Percentiles rank a stretch among this genome's conserved stretches.
These are phyloP conservation scores for Autographa pulchrina DNA, from an alignment of 2,888 invertebrate genomes.

Conservation along the genomic window DNA sequence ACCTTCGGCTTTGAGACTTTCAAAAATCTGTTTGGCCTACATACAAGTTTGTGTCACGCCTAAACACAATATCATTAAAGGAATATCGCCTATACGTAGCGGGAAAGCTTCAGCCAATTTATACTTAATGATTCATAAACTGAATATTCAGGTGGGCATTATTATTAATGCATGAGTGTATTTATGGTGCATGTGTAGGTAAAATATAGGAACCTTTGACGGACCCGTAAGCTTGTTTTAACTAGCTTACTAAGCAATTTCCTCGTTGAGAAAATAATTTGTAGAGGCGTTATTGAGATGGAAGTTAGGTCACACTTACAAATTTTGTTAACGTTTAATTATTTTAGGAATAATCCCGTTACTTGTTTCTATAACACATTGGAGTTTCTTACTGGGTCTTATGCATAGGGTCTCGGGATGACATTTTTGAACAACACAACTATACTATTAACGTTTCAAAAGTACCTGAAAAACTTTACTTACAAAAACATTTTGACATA, in stretches of 20 bases:
- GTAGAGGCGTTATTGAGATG: slow-evolving; percentile 37
- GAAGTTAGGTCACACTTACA: slow-evolving; percentile 11
- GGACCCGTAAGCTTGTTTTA: slow-evolving; percentile 61
- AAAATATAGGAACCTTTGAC: slow-evolving; percentile 44
- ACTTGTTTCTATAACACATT: not conserved
- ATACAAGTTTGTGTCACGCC: slow-evolving; percentile 21
- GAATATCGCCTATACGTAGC: not conserved
- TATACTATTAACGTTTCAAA: no score
- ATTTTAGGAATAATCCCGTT: slow-evolving; percentile 4
- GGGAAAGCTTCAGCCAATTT: slow-evolving; percentile 15
- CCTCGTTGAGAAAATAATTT: slow-evolving; percentile 56
- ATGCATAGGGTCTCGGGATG: no score
- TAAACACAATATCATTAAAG: slow-evolving; percentile 9
- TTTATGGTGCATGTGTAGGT: slow-evolving; percentile 11
- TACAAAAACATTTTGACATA: no score
- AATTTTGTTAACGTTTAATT: not conserved
- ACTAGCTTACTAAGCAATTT: slow-evolving; percentile 67
- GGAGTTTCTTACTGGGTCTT: no score
- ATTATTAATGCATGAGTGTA: not conserved
- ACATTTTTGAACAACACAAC: no score
- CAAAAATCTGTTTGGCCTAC: slow-evolving; percentile 41
- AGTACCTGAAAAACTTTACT: no score
- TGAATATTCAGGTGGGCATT: slow-evolving; percentile 26
- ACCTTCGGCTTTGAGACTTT: slow-evolving; percentile 38
- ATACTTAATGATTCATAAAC: slow-evolving; percentile 21